A percentile compares a stretch with the other conserved stretches of the same genome.
phyloP scores from a whole-genome alignment of 1,140 invertebrate species.

The Conus ventricosus region DNA sequence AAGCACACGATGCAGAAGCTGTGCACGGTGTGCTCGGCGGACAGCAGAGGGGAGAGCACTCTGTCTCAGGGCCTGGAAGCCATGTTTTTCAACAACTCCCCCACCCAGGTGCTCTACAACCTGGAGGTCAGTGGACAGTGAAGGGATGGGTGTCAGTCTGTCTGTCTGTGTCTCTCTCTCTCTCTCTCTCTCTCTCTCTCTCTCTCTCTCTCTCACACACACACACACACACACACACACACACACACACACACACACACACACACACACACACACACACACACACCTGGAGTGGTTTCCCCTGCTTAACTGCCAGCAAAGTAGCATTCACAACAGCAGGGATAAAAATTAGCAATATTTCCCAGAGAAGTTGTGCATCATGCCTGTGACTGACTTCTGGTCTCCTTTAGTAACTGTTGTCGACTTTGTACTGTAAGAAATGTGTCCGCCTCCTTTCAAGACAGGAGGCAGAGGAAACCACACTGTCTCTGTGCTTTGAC shows the following conservation, averaged over 20 bases:
- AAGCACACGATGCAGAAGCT: constrained; percentile 82
- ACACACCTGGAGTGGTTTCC: too few relatives aligned
- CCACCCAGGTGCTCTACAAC: constrained; percentile 86
- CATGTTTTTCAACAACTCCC: constrained; percentile 84
- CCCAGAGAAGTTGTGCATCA: too few relatives aligned
- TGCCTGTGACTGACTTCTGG: too few relatives aligned
- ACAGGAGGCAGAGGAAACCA: too few relatives aligned
- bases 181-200: too few relatives aligned
- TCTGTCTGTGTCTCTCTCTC: not conserved
- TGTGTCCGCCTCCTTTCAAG: too few relatives aligned
- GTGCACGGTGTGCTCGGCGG: constrained; percentile 76
- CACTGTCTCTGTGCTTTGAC: too few relatives aligned
- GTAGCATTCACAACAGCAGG: not conserved
- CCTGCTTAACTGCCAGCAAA: not conserved
- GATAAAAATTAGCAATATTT: not conserved
- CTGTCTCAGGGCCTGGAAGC: constrained; percentile 80
- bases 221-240: too few relatives aligned
- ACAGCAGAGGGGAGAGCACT: constrained; percentile 65
- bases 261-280: too few relatives aligned
- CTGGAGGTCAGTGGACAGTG: constrained; percentile 61
- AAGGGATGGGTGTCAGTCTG: not conserved
- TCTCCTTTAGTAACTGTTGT: too few relatives aligned
- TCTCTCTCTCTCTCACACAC: not conserved
- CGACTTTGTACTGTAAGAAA: too few relatives aligned
- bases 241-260: too few relatives aligned